Percentiles rank a stretch among this genome's conserved stretches.
Conservation (phyloP, 2,797 vertebrate species). For the Anabas testudineus region DNA sequence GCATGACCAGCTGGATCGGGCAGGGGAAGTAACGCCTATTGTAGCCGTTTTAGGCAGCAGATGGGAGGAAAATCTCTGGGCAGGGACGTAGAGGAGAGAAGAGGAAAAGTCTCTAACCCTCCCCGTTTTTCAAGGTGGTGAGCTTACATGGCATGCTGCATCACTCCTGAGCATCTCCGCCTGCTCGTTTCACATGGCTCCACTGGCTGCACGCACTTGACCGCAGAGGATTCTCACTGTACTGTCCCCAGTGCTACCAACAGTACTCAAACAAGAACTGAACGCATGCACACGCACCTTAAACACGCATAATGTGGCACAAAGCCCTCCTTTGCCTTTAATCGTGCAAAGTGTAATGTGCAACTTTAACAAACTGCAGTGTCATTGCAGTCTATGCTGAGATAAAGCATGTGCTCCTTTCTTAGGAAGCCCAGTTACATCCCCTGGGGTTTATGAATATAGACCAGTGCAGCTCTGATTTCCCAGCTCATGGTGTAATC, state of each 20-base stretch:
- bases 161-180: slow-evolving; percentile 63
- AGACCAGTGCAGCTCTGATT: slow-evolving; percentile 45
- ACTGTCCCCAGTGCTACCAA: slow-evolving; percentile 16
- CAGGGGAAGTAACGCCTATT: slow-evolving; percentile 84
- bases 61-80: slow-evolving; percentile 80
- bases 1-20: slow-evolving; percentile 84
- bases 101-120: slow-evolving; percentile 48
- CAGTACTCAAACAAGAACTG: slow-evolving; percentile 1
- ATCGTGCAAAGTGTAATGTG: slow-evolving; percentile 34
- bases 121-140: slow-evolving; percentile 46
- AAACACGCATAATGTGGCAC: neutral
- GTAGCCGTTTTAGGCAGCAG: slow-evolving; percentile 88
- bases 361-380: slow-evolving; percentile 76
- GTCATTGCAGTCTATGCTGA: slow-evolving; percentile 65
- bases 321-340: neutral
- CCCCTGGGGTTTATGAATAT: slow-evolving; percentile 34
- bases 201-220: slow-evolving; percentile 52
- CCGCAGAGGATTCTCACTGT: slow-evolving; percentile 28
- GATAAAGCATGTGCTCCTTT: slow-evolving; percentile 51
- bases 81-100: slow-evolving; percentile 42
- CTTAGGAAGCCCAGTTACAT: slow-evolving; percentile 35
- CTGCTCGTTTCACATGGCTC: slow-evolving; percentile 60
- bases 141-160: slow-evolving; percentile 54
- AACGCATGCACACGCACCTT: neutral
- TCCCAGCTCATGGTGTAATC: slow-evolving; percentile 40